Evolutionary conservation across 2,888 invertebrate species (phyloP).

Genomic region (Spilarctia lutea): DNA sequence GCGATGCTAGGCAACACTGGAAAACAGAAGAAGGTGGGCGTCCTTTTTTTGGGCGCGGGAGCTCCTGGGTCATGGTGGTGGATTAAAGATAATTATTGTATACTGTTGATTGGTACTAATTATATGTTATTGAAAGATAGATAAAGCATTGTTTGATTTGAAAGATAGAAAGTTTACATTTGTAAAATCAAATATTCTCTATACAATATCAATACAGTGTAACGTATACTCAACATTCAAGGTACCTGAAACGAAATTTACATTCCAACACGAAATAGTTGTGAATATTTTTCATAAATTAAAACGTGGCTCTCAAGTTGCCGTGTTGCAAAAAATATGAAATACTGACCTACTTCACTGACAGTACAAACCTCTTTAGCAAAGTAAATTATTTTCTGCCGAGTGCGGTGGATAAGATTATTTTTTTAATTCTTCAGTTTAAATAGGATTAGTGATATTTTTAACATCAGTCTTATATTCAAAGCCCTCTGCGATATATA

Average conservation of each 20-base stretch:
- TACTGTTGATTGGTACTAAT: too few relatives aligned
- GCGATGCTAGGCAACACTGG: too few relatives aligned
- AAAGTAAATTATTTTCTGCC: conserved; percentile 68
- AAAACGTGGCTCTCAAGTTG: conserved; percentile 53
- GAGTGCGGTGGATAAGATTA: conserved; percentile 32
- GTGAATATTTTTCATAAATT: conserved; percentile 54
- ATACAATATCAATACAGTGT: background rate
- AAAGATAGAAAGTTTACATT: too few relatives aligned
- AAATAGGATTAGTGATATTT: conserved; percentile 35
- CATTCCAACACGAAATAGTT: conserved; percentile 10
- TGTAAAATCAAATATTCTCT: background rate
- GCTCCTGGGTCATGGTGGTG: too few relatives aligned
- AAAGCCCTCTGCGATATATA: background rate
- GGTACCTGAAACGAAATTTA: background rate
- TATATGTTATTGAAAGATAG: too few relatives aligned
- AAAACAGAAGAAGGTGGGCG: too few relatives aligned
- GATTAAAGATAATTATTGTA: too few relatives aligned
- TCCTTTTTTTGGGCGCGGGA: too few relatives aligned
- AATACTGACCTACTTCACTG: conserved; percentile 67
- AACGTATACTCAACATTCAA: background rate
- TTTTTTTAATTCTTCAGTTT: conserved; percentile 28
- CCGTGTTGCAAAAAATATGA: conserved; percentile 43
- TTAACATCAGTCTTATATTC: conserved; percentile 31
- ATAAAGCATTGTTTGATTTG: too few relatives aligned
- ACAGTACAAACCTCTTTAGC: conserved; percentile 64